Base-by-base conservation (phyloP, 37 sponge, comb jelly and placozoan genomes). In the Aphrocallistes beatrix region DNA sequence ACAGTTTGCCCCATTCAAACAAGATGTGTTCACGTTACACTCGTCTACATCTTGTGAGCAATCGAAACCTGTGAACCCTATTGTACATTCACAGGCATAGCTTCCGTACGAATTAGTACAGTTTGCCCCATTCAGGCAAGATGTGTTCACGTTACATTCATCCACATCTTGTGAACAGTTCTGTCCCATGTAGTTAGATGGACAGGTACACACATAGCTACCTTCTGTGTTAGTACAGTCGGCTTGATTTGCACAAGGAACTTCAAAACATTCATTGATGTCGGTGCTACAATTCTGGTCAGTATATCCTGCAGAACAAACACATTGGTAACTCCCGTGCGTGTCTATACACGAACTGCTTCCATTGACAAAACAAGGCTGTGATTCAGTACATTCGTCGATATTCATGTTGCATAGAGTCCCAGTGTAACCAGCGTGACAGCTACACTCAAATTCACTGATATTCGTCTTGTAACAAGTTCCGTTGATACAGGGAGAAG, bases 261-360 rank as follows among this genome's bases (percentile, higher is more conserved):
- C 38, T 10, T 0, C 50, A 48, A 37, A 25, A 37, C 90, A 89
- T 32, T 83, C 86, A 37, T 83, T 82, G 17, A 87, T 50, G 50
- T 83, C 91, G 88, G 37, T 47, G 51, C 50, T 38, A 38, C 88
- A 87, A 37, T 50, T 28, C 28, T 34, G 17, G 34, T 84, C 88
- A 1, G 84, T 87, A 30, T 87, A 92, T 32, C 90, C 88, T n/a
- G 85, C 48, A 10, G 36, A 9, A 51, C 92, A 91, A 23, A 1
- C 49, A 85, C 85, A 85, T 16, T 81, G 28, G 34, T 47, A 85
- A 30, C 75, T 83, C 19, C 37, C 45, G 37, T 69, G 25, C 40
- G 36, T 42, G 49, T 88, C 89, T 6, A 25, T 39, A 38, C 89
- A 88, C 25, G 1, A 30, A 45, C 89, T 85, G 38, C 42, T 75